These are phyloP conservation scores for Volucella inanis DNA, from an alignment of 2,888 invertebrate genomes.

Conservation along the genomic window DNA sequence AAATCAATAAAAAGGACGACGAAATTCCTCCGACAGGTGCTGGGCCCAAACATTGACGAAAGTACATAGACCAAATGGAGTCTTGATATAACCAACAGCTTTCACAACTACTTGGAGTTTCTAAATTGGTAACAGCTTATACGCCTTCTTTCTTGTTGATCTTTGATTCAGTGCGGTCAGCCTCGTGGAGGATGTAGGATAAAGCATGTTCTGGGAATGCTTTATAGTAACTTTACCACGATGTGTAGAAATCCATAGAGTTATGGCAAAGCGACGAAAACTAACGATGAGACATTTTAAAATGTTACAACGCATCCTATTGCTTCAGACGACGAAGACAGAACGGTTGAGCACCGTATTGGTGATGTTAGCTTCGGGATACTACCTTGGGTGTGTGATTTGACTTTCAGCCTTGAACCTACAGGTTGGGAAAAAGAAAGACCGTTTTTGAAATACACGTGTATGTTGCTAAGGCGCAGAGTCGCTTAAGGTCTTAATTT, in stretches of 20 bases:
- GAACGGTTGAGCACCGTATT: constrained; percentile 78
- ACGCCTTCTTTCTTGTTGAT: constrained; percentile 99
- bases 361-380: too few species aligned
- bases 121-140: constrained; percentile 98
- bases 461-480: too few species aligned
- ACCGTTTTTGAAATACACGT: too few species aligned
- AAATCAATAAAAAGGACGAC: constrained; percentile 99
- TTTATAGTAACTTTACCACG: constrained; percentile 99
- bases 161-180: constrained; percentile 99
- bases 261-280: constrained; percentile 99
- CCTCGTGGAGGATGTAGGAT: constrained; percentile 98
- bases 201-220: constrained; percentile 99
- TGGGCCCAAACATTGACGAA: constrained; percentile 99
- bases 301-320: constrained; percentile 77
- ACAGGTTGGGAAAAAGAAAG: too few species aligned
- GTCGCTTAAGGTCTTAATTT: too few species aligned
- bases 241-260: constrained; percentile 99
- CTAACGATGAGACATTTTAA: constrained; percentile 94
- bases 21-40: constrained; percentile 99
- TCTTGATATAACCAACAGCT: constrained; percentile 99
- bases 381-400: too few species aligned
- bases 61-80: constrained; percentile 97
- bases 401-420: too few species aligned
- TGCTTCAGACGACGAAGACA: constrained; percentile 79
- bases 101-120: constrained; percentile 98